These are phyloP conservation scores for Bombus vancouverensis DNA, from an alignment of 1,140 invertebrate species.

Conservation along the genomic window DNA sequence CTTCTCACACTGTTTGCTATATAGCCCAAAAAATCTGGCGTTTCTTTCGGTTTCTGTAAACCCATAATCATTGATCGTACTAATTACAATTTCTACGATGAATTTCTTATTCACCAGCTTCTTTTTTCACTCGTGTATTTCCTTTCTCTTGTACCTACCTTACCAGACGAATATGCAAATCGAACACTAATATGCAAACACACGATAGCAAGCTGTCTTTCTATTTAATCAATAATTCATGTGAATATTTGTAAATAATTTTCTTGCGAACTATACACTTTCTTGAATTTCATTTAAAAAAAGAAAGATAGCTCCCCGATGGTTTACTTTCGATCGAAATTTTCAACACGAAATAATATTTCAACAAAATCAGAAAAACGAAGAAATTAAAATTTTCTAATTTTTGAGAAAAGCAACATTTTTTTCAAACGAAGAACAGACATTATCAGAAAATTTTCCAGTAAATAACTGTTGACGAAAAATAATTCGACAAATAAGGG, in stretches of 20 bases:
- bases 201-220: background rate
- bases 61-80: background rate
- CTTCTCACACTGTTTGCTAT: slow-evolving; percentile 42
- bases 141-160: background rate
- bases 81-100: slow-evolving; percentile 49
- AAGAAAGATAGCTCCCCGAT: background rate
- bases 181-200: background rate
- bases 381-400: background rate
- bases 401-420: too few relatives aligned
- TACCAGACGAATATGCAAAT: background rate
- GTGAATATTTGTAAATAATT: background rate
- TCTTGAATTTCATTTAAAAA: background rate
- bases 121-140: background rate
- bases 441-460: too few relatives aligned
- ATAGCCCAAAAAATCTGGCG: background rate
- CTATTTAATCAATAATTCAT: background rate
- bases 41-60: slow-evolving; percentile 36
- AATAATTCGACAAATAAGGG: too few relatives aligned
- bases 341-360: background rate
- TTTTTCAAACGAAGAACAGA: background rate
- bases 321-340: background rate
- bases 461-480: too few relatives aligned
- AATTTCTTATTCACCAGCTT: slow-evolving; percentile 10
- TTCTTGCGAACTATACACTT: background rate
- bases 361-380: background rate